Percentiles rank a stretch among this genome's conserved stretches.
These are phyloP conservation scores for Philopotamus ludificatus DNA, from an alignment of 1,140 invertebrate species.

Conservation along the genomic window DNA sequence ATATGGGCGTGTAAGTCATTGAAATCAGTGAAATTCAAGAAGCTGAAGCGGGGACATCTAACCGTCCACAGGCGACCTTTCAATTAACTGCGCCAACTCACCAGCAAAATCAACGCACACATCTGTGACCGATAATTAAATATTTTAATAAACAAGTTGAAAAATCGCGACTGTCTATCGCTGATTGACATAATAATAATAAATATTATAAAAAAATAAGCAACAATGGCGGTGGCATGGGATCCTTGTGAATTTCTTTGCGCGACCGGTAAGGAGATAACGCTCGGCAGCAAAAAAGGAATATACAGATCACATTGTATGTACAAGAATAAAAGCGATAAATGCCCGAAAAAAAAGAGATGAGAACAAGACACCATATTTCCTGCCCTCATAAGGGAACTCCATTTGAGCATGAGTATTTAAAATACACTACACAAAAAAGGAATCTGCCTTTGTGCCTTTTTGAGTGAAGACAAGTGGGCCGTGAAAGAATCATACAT, in stretches of 20 bases:
- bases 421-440: conserved; percentile 32
- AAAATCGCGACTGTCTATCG: too few species aligned
- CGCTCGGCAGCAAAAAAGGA: background rate
- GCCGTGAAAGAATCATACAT: conserved; percentile 12
- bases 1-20: conserved; percentile 12
- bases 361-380: conserved; percentile 39
- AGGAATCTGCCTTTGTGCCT: conserved; percentile 41
- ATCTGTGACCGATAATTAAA: too few species aligned
- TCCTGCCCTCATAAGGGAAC: conserved; percentile 36
- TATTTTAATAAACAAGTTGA: too few species aligned
- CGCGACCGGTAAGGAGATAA: background rate
- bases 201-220: too few species aligned
- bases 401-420: conserved; percentile 30
- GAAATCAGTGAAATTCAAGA: conserved; percentile 17
- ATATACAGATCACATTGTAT: conserved; percentile 19
- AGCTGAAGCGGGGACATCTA: background rate
- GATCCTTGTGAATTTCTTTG: background rate
- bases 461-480: conserved; percentile 40
- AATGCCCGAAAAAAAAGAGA: conserved; percentile 13
- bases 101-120: too few species aligned
- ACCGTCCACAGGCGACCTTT: too few species aligned
- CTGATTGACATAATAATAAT: too few species aligned
- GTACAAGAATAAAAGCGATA: conserved; percentile 27
- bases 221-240: background rate
- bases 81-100: too few species aligned